Evolutionary conservation across 2,888 invertebrate genomes (phyloP), one percentile per base, ranked within the genome.

Genomic region (Apamea epomidion): DNA sequence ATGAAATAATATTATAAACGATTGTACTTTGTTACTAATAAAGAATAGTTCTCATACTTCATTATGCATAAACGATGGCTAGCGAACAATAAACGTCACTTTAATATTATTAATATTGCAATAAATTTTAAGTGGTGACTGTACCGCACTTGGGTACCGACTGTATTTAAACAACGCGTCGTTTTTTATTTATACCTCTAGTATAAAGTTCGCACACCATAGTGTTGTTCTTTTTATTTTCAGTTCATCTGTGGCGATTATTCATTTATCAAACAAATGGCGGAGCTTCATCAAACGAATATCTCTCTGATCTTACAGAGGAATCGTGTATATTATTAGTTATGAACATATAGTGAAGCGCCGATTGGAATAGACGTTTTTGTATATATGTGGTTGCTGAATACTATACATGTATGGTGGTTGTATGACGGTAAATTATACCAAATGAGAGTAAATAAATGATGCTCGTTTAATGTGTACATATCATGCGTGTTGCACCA

Each of bases 191-290:
- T 94, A 92, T 93, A 91, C 87, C 88, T 90, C 74, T 90, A 91
- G 93, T 91, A 89, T 91, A 90, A 93, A 94, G 92, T 94, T 94
- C 92, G 92, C 92, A 92, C 93, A 90, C 91, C 89, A 91, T 90
- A 90, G 89, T 91, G 86, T 88, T 91, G 90, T 80, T 69, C 90
- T 92, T 90, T 92, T 92, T 92, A 89, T 92, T 93, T 92, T 85
- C 84, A 89, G 88, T 90, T 93, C 91, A 90, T 91, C 89, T 88
- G 80, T 81, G 79, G 90, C 90, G 91, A 94, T 94, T 94, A 93
- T 92, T 95, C 93, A 95, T 95, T 93, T 93, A 93, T 94, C 93
- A 94, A 94, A 94, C 92, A 94, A 95, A 95, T 94, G 91, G 94
- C 92, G 91, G 89, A 92, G 92, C 94, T 94, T 93, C 94, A 94